phyloP scores from a whole-genome alignment of 2,113 vertebrate genomes.

The Talpa occidentalis region DNA sequence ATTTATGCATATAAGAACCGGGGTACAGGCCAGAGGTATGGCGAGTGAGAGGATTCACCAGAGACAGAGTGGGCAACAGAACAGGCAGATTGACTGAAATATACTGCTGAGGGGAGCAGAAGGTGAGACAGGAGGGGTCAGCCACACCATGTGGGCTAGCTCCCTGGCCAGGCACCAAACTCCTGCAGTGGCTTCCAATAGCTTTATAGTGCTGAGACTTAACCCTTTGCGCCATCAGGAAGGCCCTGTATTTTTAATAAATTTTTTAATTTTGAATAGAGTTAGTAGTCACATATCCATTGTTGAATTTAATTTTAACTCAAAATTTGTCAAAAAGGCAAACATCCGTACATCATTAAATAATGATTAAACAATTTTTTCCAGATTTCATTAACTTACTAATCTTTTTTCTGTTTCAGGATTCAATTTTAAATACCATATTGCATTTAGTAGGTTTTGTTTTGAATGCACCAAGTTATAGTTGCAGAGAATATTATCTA shows the following conservation, averaged over 20 bases:
- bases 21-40: too few relatives aligned
- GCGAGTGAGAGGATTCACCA: too few relatives aligned
- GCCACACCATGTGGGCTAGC: too few relatives aligned
- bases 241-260: not conserved
- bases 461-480: slow-evolving; percentile 12
- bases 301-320: slow-evolving; percentile 14
- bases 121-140: too few relatives aligned
- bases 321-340: slow-evolving; percentile 25
- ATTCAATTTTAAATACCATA: not conserved
- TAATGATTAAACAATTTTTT: slow-evolving; percentile 21
- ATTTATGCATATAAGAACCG: too few relatives aligned
- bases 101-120: too few relatives aligned
- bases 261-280: slow-evolving; percentile 32
- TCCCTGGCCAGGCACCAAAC: too few relatives aligned
- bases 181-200: too few relatives aligned
- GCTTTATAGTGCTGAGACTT: too few relatives aligned
- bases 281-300: not conserved
- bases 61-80: too few relatives aligned
- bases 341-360: not conserved
- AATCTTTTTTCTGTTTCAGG: slow-evolving; percentile 7
- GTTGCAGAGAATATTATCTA: not conserved
- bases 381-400: not conserved
- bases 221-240: too few relatives aligned
- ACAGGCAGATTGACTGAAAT: too few relatives aligned
- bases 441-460: slow-evolving; percentile 26